Percentiles rank a stretch among this genome's conserved stretches.
These are phyloP conservation scores for Gymnosoma rotundatum DNA, from an alignment of 2,888 invertebrate genomes.

Conservation along the genomic window DNA sequence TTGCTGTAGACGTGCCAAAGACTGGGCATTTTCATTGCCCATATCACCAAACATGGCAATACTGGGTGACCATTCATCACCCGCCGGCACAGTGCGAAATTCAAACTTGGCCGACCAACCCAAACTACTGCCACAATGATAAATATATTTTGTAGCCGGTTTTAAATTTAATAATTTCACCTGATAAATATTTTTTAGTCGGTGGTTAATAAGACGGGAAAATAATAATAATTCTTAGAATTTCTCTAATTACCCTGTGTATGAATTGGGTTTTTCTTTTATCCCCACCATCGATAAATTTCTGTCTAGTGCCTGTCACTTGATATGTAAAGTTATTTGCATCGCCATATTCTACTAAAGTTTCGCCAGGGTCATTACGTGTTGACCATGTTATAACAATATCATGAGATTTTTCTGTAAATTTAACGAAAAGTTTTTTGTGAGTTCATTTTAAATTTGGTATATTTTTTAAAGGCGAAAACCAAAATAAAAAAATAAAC, in stretches of 20 bases:
- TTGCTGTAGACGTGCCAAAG: conserved; percentile 91
- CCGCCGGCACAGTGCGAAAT: conserved; percentile 87
- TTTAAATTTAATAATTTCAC: conserved; percentile 82
- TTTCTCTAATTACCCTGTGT: conserved; percentile 83
- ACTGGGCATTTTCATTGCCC: conserved; percentile 95
- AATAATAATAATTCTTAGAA: conserved; percentile 20
- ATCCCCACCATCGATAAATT: conserved; percentile 90
- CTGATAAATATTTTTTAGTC: conserved; percentile 39
- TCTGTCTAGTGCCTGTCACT: conserved; percentile 84
- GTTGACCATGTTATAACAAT: conserved; percentile 94
- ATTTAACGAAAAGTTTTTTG: conserved; percentile 67
- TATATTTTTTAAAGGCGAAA: background rate
- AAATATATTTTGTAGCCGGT: conserved; percentile 87
- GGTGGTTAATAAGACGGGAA: background rate
- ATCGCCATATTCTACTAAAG: conserved; percentile 88
- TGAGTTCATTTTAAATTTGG: background rate
- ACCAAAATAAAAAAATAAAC: background rate
- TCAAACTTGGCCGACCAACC: conserved; percentile 93
- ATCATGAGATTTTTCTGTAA: conserved; percentile 85
- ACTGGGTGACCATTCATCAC: conserved; percentile 88
- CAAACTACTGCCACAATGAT: conserved; percentile 89
- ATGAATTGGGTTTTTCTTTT: conserved; percentile 87
- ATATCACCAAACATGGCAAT: conserved; percentile 96
- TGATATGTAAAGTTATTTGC: conserved; percentile 83
- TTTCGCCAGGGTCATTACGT: conserved; percentile 85